phyloP scores from a whole-genome alignment of 2,797 vertebrate species.

The Amblyraja radiata region DNA sequence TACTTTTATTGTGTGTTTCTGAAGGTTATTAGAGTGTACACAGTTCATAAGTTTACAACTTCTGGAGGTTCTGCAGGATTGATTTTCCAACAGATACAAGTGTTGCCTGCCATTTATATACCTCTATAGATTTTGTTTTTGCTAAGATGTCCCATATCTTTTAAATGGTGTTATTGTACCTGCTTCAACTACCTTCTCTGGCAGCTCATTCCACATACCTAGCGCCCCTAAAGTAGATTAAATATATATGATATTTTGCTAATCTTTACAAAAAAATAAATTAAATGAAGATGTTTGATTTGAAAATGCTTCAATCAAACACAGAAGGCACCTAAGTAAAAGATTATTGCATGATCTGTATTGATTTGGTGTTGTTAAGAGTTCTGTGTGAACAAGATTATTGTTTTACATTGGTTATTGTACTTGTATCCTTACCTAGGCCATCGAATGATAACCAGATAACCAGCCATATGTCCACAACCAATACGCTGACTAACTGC shows the following conservation, averaged over 20 bases:
- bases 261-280: too few species aligned
- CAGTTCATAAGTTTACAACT: not conserved
- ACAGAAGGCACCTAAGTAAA: not conserved
- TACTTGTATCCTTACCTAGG: slow-evolving; percentile 43
- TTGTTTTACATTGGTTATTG: slow-evolving; percentile 6
- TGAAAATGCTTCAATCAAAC: not conserved
- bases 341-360: not conserved
- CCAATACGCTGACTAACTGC: slow-evolving; percentile 54
- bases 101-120: not conserved
- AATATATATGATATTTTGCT: not conserved
- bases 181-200: too few species aligned
- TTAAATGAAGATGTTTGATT: not conserved
- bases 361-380: not conserved
- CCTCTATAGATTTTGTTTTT: slow-evolving; percentile 47
- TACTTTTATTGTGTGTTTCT: not conserved
- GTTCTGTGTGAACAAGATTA: not conserved
- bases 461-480: slow-evolving; percentile 56
- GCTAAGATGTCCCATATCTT: not conserved
- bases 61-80: not conserved
- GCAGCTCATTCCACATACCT: too few species aligned
- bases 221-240: not conserved
- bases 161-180: too few species aligned
- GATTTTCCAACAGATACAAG: slow-evolving; percentile 42
- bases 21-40: not conserved
- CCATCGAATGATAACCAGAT: slow-evolving; percentile 67